Conservation (phyloP, 1,140 invertebrate genomes). For the Cecropterus lyciades region DNA sequence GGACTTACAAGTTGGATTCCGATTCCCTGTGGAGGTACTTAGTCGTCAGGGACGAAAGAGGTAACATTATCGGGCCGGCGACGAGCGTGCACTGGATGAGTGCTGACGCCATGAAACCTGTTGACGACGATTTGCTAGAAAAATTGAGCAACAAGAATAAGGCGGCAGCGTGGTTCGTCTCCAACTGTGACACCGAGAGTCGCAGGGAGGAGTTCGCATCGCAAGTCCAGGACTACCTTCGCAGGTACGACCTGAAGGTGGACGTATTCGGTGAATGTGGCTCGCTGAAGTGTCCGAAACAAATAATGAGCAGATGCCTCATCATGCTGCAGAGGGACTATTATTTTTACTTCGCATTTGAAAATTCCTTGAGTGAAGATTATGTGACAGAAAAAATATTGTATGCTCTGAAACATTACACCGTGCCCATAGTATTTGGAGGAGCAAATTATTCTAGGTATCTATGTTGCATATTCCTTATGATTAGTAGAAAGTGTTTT, state of each 20-base stretch:
- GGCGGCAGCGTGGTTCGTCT: slow-evolving; percentile 86
- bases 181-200: slow-evolving; percentile 85
- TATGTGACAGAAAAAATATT: slow-evolving; percentile 86
- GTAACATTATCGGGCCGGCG: slow-evolving; percentile 59
- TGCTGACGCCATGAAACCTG: slow-evolving; percentile 51
- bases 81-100: slow-evolving; percentile 54
- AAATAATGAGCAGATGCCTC: slow-evolving; percentile 66
- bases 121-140: slow-evolving; percentile 49
- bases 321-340: slow-evolving; percentile 81
- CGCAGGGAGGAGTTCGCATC: slow-evolving; percentile 84
- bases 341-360: slow-evolving; percentile 89
- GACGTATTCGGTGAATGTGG: slow-evolving; percentile 89
- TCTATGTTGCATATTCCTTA: neutral
- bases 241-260: slow-evolving; percentile 67
- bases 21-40: slow-evolving; percentile 85
- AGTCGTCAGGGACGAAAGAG: slow-evolving; percentile 53
- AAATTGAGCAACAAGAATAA: slow-evolving; percentile 70
- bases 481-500: too few relatives aligned
- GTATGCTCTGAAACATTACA: slow-evolving; percentile 52
- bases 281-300: slow-evolving; percentile 53
- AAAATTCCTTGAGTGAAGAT: slow-evolving; percentile 86
- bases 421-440: slow-evolving; percentile 63
- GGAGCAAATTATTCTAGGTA: slow-evolving; percentile 77
- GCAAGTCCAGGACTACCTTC: slow-evolving; percentile 84
- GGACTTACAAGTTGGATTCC: slow-evolving; percentile 87